Conservation (phyloP, 2,113 vertebrate species). For the Cynoglossus semilaevis region DNA sequence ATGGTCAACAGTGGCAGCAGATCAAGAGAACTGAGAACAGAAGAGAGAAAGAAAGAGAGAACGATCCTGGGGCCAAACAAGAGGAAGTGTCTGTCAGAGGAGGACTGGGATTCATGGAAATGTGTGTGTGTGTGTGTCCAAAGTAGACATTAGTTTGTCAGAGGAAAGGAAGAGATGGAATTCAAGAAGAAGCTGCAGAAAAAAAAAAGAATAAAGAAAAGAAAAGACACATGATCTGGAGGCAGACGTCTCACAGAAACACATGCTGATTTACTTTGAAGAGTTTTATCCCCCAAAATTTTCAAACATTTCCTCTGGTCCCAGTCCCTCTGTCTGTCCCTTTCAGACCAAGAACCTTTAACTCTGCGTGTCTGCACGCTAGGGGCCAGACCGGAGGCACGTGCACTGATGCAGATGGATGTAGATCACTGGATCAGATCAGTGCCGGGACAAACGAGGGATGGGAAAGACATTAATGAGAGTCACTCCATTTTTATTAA, state of each 20-base stretch:
- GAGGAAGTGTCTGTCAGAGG: conserved; percentile 27
- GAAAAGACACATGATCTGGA: conserved; percentile 18
- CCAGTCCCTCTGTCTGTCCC: neutral
- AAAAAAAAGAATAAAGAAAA: neutral
- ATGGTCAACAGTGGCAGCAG: conserved; percentile 7
- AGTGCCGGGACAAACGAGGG: neutral
- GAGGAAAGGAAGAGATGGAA: conserved; percentile 52
- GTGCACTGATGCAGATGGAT: neutral
- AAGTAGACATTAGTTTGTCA: conserved; percentile 48
- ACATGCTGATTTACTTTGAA: neutral
- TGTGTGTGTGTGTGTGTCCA: conserved; percentile 4
- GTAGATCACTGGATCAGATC: neutral
- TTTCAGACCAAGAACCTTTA: conserved; percentile 15
- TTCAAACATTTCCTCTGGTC: conserved; percentile 3
- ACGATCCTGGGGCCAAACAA: conserved; percentile 27
- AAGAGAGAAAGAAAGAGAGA: conserved; percentile 13
- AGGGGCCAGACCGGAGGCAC: conserved; percentile 1
- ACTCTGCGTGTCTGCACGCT: conserved; percentile 13
- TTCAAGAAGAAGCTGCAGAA: conserved; percentile 39
- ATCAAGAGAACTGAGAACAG: conserved; percentile 2
- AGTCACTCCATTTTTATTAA: neutral
- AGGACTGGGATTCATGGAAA: conserved; percentile 49
- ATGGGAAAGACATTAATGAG: neutral
- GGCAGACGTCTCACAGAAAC: conserved; percentile 30
- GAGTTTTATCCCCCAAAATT: conserved; percentile 3